Evolutionary conservation across 1,140 invertebrate species (phyloP).

Genomic region (Tribolium castaneum): DNA sequence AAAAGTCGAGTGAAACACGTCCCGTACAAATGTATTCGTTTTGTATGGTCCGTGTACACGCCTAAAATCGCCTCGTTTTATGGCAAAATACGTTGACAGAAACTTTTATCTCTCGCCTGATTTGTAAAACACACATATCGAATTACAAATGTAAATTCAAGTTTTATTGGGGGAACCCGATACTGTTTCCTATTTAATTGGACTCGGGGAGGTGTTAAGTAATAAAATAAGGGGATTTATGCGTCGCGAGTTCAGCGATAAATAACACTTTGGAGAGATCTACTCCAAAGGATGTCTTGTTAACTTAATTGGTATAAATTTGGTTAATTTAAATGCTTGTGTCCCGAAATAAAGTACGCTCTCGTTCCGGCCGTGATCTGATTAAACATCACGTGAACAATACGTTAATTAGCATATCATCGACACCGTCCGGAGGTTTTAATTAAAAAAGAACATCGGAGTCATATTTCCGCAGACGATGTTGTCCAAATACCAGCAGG

Average conservation of each 20-base stretch:
- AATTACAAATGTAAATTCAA: constrained; percentile 48
- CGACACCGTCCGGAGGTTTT: constrained; percentile 14
- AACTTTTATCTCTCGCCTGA: constrained; percentile 31
- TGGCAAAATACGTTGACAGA: constrained; percentile 42
- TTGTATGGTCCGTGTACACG: constrained; percentile 23
- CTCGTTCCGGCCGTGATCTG: constrained; percentile 25
- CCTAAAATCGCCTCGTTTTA: constrained; percentile 38
- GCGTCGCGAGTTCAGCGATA: constrained; percentile 24
- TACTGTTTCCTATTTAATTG: constrained; percentile 45
- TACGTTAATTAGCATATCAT: constrained; percentile 31
- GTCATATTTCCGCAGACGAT: constrained; percentile 1
- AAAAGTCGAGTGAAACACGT: constrained; percentile 31
- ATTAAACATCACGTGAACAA: constrained; percentile 39
- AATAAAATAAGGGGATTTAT: constrained; percentile 45
- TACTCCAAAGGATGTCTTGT: constrained; percentile 44
- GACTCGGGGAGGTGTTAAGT: constrained; percentile 38
- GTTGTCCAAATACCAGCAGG: not conserved
- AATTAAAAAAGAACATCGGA: constrained; percentile 1
- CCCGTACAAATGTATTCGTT: constrained; percentile 34
- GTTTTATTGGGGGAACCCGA: constrained; percentile 42
- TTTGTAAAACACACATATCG: constrained; percentile 43
- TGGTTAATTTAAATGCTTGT: constrained; percentile 48
- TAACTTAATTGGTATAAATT: constrained; percentile 48
- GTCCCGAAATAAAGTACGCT: constrained; percentile 42
- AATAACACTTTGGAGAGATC: constrained; percentile 34